Base-by-base conservation (phyloP, 2,797 vertebrate species). In the Alosa sapidissima region DNA sequence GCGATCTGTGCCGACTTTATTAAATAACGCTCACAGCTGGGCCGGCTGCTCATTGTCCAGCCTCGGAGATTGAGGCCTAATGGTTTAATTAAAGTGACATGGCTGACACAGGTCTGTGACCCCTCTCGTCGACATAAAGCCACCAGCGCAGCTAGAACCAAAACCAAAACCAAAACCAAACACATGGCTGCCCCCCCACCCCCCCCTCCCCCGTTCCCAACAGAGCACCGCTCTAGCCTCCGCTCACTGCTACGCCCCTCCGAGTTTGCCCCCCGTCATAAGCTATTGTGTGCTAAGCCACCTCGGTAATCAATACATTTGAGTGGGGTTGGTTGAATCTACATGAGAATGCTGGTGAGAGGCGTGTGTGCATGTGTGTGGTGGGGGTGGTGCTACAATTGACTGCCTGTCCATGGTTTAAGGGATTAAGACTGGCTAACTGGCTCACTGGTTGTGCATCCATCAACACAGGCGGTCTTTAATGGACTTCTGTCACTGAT, bases 31-130 rank as follows among this genome's bases (percentile, higher is more conserved):
- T 78, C 72, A 78, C 72, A 78, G 72, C 41, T 45, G 72, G 72
- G 36, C 72, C 2, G 36, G 3, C 16, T 45, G 41, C 5, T 45
- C 41, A 78, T 78, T 78, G 72, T 78, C 16, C 36, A 14, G 41
- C 16, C 72, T 21, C 72, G 2, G 72, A 41, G 5, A 47, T 62
- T 47, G 16, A 78, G 41, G 72, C 72, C 72, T 78, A 47, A 78
- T 78, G 72, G 36, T 78, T 78, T 78, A 78, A 78, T 78, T 47
- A 78, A 47, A 78, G 19, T 47, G 72, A 78, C 82, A 65, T 87
- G 86, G 58, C 60, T 81, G 68, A 81, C 85, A 87, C 87, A 86
- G 89, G 89, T 91, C 89, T 87, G 82, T 89, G n/a, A 87, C 81
- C 83, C 81, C 85, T 41, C 36, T 78, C 83, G 85, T 83, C 88